Percentiles rank a stretch among this genome's conserved stretches.
Evolutionary conservation across 1,140 invertebrate genomes (phyloP).

Genomic region (Ganaspis sp.): DNA sequence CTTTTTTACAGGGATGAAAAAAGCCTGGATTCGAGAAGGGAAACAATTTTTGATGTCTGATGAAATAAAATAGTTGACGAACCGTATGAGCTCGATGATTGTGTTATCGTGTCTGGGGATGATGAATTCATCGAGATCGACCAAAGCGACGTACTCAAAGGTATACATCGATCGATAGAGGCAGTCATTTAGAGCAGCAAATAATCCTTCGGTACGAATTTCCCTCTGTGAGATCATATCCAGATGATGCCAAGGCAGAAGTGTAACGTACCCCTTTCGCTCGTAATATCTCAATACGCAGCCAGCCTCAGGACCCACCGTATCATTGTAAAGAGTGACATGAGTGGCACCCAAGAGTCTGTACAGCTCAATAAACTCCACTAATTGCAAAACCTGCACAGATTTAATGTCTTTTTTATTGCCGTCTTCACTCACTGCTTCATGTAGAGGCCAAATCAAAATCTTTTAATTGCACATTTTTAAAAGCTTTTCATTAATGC

Average conservation of each 20-base stretch:
- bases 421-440: background rate
- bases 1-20: too few relatives aligned
- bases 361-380: slow-evolving; percentile 96
- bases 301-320: slow-evolving; percentile 85
- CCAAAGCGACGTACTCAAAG: slow-evolving; percentile 87
- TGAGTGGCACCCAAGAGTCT: slow-evolving; percentile 89
- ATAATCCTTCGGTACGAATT: slow-evolving; percentile 93
- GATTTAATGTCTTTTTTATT: slow-evolving; percentile 21
- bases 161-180: slow-evolving; percentile 91
- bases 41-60: background rate
- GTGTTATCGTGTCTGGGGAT: slow-evolving; percentile 87
- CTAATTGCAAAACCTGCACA: slow-evolving; percentile 83
- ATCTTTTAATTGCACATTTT: background rate
- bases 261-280: slow-evolving; percentile 81
- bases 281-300: slow-evolving; percentile 87
- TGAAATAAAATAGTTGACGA: background rate
- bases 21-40: too few relatives aligned
- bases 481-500: slow-evolving; percentile 2
- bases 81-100: slow-evolving; percentile 81
- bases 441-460: background rate
- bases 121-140: slow-evolving; percentile 95
- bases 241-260: slow-evolving; percentile 90
- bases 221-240: slow-evolving; percentile 93
- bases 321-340: slow-evolving; percentile 96
- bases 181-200: slow-evolving; percentile 95